Conservation (phyloP, 35 echinoderm and acorn worm species). For the Apostichopus japonicus region DNA sequence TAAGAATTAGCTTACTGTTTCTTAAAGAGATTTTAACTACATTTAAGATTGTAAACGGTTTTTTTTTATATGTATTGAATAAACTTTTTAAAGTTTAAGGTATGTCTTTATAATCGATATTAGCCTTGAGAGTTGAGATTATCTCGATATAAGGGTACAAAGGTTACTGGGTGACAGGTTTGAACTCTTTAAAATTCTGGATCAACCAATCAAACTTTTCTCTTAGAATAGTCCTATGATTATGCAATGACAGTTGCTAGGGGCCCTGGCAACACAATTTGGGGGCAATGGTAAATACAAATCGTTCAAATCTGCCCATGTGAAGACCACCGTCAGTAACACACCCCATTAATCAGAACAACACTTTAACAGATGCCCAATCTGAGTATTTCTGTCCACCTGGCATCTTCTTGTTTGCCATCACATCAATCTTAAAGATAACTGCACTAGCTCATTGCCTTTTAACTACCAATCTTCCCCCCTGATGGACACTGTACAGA, state of each 20-base stretch:
- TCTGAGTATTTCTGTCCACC: neutral
- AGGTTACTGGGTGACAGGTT: neutral
- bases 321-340: neutral
- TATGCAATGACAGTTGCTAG: neutral
- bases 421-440: slow-evolving; percentile 24
- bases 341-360: neutral
- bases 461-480: neutral
- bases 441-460: neutral
- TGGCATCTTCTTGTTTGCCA: neutral
- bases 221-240: neutral
- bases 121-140: no score
- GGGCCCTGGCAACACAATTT: neutral
- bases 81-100: no score
- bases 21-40: no score
- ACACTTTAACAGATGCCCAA: neutral
- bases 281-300: neutral
- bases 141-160: neutral
- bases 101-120: no score
- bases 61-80: no score
- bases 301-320: neutral
- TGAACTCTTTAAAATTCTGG: no score
- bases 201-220: no score
- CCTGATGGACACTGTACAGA: neutral
- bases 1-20: no score
- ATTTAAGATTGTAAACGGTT: no score